These are phyloP conservation scores for Branchellion lobata DNA, from an alignment of 2,888 invertebrate genomes.

Conservation along the genomic window DNA sequence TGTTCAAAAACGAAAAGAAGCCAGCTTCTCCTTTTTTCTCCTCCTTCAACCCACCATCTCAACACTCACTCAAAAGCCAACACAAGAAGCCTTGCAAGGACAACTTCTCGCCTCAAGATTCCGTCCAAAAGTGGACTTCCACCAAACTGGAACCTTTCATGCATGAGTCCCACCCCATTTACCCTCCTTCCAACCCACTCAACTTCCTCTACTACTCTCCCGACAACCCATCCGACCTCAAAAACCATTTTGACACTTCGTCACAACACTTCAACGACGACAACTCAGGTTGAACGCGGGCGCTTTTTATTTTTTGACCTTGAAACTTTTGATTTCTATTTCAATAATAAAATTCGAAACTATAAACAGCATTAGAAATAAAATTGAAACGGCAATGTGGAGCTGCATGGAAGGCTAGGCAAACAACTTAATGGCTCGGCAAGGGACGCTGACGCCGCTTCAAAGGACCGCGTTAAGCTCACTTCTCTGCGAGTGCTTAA, in stretches of 20 bases:
- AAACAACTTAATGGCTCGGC: too few species aligned
- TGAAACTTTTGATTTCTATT: too few species aligned
- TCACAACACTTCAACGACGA: neutral
- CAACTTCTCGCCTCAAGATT: neutral
- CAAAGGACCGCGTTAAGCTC: neutral
- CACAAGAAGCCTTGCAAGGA: neutral
- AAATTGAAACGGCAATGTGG: too few species aligned
- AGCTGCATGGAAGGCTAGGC: too few species aligned
- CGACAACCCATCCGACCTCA: neutral
- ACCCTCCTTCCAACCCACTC: neutral
- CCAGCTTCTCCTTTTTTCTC: neutral
- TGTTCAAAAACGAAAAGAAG: slow-evolving; percentile 4
- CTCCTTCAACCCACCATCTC: neutral
- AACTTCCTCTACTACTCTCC: slow-evolving; percentile 2
- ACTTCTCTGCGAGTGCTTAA: neutral
- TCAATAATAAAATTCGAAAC: too few species aligned
- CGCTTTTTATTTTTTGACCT: too few species aligned
- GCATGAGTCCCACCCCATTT: neutral
- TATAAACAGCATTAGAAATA: too few species aligned
- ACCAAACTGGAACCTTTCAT: neutral
- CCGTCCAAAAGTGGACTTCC: neutral
- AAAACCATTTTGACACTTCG: neutral
- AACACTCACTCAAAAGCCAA: neutral
- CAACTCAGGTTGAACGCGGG: neutral
- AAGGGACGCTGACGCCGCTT: neutral